Evolutionary conservation across 2,888 invertebrate genomes (phyloP), one percentile per base, ranked within the genome.

Genomic region (Perdita meconis): DNA sequence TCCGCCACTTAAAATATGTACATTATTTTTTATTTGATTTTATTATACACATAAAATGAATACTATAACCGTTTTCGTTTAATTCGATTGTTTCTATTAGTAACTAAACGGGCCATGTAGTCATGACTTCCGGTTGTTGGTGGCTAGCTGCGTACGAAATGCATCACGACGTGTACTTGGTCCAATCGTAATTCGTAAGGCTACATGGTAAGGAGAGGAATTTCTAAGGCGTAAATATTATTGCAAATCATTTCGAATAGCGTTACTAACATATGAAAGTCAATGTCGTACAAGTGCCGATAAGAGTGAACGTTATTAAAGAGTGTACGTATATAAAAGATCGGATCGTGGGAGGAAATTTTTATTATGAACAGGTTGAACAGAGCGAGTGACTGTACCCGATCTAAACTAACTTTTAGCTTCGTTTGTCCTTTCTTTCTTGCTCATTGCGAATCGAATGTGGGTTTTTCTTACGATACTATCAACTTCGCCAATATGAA

Each of bases 141-240:
- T 65, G 60, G 38, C 40, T 59, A 50, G 63, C 63, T 12, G 75
- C 59, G 53, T 81, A 81, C 81, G 70, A 72, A 74, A 78, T 75
- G 72, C 76, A 81, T 78, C 76, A 78, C 71, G 64, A 80, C 78
- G 75, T 83, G 76, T 64, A 73, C 75, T 82, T 78, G 84, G 80
- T 76, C 79, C 85, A 84, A 83, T 70, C 47, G 73, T 83, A 83
- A 81, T 71, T 61, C 70, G 53, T 81, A 81, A 81, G 81, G 50
- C 61, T 80, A 81, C 10, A 19, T 55, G 55, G 50, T 81, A 72
- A 72, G 61, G 30, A 38, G 22, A 47, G 50, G 68, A 51, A 76
- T 76, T 76, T 75, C 61, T 67, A 70, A 72, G 44, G 22, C 22
- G 42, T 65, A 78, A 59, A 40, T 55, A 57, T 72, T 22, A 51